Evolutionary conservation across 2,888 invertebrate genomes (phyloP), one percentile per base, ranked within the genome.

Genomic region (Drosophila pegasa): DNA sequence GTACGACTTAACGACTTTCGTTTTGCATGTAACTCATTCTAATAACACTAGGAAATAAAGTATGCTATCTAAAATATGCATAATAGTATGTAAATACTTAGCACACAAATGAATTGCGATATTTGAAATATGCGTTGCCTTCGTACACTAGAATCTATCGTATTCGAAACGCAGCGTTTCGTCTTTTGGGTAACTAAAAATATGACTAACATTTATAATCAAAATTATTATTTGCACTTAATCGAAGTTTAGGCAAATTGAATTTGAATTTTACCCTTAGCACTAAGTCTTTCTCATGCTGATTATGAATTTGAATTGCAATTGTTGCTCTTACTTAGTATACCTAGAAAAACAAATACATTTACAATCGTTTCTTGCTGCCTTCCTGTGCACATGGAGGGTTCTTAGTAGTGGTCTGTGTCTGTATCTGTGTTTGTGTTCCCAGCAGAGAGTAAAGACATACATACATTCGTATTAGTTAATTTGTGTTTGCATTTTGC

Each of bases 241-340:
- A 56, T 60, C 41, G 52, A 48, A 33, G 37, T 29, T 52, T 60
- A 64, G 67, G 45, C 65, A 16, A 48, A 18, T n/a, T 8, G 7
- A 48, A 18, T 22, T 20, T 56, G n/a, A 25, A n/a, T 14, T 66
- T 52, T 51, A 59, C 33, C 25, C 40, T 66, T 84, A 78, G 64
- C 65, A 55, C 69, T 69, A 84, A 86, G 84, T 88, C 88, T 86
- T 88, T 84, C 57, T 64, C 55, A 74, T 86, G 80, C 80, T 74
- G 80, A 74, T 61, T 62, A 47, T 62, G 35, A 85, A 75, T 85
- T 86, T 71, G 60, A 78, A 64, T 72, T 72, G 60, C 58, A 66
- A 63, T 69, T 60, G 45, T 55, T 62, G 47, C 25, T 55, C 69
- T 80, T 70, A 84, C 71, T 71, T 78, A 82, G 79, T 79, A 79